Conservation (phyloP, 2,888 invertebrate species). For the Heliconius hortense region DNA sequence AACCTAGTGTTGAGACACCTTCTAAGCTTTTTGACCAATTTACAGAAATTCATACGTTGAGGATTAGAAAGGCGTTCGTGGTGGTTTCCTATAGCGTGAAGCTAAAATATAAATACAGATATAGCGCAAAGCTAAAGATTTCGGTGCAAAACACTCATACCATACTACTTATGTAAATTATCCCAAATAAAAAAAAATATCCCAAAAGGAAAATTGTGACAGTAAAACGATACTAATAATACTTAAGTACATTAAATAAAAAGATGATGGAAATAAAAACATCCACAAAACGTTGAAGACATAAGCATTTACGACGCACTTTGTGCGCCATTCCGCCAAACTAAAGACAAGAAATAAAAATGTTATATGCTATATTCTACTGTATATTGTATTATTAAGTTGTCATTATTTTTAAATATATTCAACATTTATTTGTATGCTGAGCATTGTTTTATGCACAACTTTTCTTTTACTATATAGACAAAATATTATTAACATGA, state of each 20-base stretch:
- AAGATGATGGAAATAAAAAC: conserved; percentile 19
- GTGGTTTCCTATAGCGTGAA: no score
- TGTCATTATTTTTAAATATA: neutral
- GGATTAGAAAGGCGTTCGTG: no score
- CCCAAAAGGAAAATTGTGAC: neutral
- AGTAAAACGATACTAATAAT: conserved; percentile 15
- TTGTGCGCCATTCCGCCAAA: conserved; percentile 14
- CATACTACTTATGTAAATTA: neutral
- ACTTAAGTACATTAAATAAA: conserved; percentile 12
- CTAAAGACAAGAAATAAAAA: conserved; percentile 20
- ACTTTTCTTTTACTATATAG: no score
- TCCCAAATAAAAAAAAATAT: neutral
- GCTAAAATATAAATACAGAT: no score
- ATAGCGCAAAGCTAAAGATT: no score
- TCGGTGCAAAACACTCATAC: neutral
- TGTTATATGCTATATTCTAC: conserved; percentile 1
- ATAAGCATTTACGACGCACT: conserved; percentile 19
- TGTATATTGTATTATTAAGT: neutral
- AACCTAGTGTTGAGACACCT: no score
- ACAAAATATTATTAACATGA: no score
- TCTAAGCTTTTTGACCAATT: no score
- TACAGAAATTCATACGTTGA: no score
- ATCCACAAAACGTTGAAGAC: conserved; percentile 10
- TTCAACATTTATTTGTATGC: no score
- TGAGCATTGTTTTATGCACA: no score